Conservation (phyloP, 2,888 invertebrate species). For the Xestoiulus laeticollis region DNA sequence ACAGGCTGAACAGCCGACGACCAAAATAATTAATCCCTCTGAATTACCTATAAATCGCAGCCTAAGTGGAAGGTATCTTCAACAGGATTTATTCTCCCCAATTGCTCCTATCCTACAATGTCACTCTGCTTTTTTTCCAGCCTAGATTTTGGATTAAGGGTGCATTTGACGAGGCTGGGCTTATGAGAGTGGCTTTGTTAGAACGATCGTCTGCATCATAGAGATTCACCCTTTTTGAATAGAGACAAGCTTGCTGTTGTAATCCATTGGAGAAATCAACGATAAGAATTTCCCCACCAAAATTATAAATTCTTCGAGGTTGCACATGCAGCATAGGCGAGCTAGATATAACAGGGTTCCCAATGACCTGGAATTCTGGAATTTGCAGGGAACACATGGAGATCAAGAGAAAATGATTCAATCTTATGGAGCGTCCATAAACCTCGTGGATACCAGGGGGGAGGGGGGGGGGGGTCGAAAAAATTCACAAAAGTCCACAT, state of each 20-base stretch:
- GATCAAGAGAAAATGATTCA: too few species aligned
- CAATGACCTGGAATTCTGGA: too few species aligned
- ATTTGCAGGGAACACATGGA: too few species aligned
- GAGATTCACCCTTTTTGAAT: too few species aligned
- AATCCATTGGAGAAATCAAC: background rate
- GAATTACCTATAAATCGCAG: conserved; percentile 53
- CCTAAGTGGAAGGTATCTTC: conserved; percentile 49
- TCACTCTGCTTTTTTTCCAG: background rate
- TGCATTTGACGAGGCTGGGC: background rate
- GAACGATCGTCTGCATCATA: background rate
- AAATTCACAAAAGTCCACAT: too few species aligned
- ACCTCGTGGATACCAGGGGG: too few species aligned
- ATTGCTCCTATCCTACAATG: background rate
- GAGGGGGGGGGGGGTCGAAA: too few species aligned
- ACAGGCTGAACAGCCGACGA: conserved; percentile 48
- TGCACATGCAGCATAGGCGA: too few species aligned
- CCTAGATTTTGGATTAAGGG: background rate
- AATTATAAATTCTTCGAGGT: background rate
- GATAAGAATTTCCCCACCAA: background rate
- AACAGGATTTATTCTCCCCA: background rate
- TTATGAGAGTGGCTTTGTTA: background rate
- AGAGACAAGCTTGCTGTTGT: too few species aligned
- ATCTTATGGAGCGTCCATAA: too few species aligned
- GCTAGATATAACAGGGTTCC: too few species aligned
- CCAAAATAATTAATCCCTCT: conserved; percentile 53